phyloP scores from a whole-genome alignment of 1,140 invertebrate species.

The Nymphalis io region DNA sequence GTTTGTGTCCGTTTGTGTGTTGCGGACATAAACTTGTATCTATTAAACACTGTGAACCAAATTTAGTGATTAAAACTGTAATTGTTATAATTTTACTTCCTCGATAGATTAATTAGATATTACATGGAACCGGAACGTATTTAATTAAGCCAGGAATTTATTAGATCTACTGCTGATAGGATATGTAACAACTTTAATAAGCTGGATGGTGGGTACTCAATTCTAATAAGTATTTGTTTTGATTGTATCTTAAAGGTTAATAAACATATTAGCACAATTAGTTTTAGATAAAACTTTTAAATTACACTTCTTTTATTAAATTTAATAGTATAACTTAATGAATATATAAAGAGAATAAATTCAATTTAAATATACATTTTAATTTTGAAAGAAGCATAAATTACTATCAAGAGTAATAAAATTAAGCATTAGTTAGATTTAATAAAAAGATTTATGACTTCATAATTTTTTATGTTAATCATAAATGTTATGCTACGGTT shows the following conservation, averaged over 20 bases:
- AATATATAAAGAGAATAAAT: background rate
- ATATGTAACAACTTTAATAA: conserved; percentile 55
- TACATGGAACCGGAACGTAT: conserved; percentile 67
- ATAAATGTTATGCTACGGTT: background rate
- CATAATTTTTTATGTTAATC: background rate
- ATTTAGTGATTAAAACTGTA: conserved; percentile 67
- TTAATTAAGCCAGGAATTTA: conserved; percentile 67
- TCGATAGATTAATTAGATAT: conserved; percentile 72
- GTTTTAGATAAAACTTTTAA: background rate
- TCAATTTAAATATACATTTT: background rate
- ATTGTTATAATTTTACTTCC: conserved; percentile 71
- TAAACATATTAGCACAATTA: background rate
- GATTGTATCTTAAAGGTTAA: background rate
- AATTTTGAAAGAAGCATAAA: background rate
- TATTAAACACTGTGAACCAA: conserved; percentile 50
- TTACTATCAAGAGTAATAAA: conserved; percentile 4
- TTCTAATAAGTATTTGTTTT: conserved; percentile 43
- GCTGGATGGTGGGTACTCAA: conserved; percentile 68
- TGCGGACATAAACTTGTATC: conserved; percentile 38
- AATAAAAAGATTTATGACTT: conserved; percentile 9
- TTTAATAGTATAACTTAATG: background rate
- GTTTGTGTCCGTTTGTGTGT: conserved; percentile 52
- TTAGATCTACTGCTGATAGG: conserved; percentile 52
- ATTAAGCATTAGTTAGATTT: conserved; percentile 3
- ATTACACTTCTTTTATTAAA: background rate